A percentile compares a stretch with the other conserved stretches of the same genome.
phyloP scores from a whole-genome alignment of 2,888 invertebrate genomes.

The Caenorhabditis zanzibari region DNA sequence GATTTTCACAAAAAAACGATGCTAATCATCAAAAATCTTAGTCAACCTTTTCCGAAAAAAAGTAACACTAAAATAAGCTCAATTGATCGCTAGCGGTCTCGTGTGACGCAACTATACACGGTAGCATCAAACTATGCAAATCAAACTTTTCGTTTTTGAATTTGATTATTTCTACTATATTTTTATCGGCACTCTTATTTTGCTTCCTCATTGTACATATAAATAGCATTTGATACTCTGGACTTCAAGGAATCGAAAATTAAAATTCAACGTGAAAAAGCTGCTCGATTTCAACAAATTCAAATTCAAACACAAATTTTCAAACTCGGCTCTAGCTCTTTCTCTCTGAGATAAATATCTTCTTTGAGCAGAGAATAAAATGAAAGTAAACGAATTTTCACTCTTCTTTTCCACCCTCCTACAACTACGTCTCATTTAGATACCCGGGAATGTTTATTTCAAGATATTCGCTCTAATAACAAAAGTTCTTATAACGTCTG shows the following conservation, averaged over 20 bases:
- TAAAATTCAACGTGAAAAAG: slow-evolving; percentile 16
- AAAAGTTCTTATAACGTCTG: neutral
- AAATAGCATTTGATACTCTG: neutral
- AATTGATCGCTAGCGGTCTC: slow-evolving; percentile 22
- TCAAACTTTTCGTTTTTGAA: slow-evolving; percentile 4
- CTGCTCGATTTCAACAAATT: neutral
- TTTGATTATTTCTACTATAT: neutral
- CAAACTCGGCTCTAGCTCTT: slow-evolving; percentile 13
- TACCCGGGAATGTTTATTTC: slow-evolving; percentile 25
- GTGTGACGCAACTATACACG: slow-evolving; percentile 1
- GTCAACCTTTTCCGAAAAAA: slow-evolving; percentile 17
- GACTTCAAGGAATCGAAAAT: slow-evolving; percentile 55
- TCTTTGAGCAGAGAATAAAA: slow-evolving; percentile 31
- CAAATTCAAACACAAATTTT: slow-evolving; percentile 29
- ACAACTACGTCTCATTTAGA: slow-evolving; percentile 22
- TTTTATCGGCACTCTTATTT: neutral
- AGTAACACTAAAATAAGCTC: slow-evolving; percentile 31
- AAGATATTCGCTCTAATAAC: slow-evolving; percentile 1
- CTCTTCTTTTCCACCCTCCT: slow-evolving; percentile 1
- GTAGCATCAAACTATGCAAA: slow-evolving; percentile 23
- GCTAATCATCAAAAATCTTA: slow-evolving; percentile 20
- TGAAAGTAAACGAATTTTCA: slow-evolving; percentile 23
- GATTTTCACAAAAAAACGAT: slow-evolving; percentile 26
- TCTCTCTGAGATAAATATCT: slow-evolving; percentile 36
- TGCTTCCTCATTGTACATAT: neutral